Base-by-base conservation (phyloP, 2,888 invertebrate genomes). In the Euphydryas editha region DNA sequence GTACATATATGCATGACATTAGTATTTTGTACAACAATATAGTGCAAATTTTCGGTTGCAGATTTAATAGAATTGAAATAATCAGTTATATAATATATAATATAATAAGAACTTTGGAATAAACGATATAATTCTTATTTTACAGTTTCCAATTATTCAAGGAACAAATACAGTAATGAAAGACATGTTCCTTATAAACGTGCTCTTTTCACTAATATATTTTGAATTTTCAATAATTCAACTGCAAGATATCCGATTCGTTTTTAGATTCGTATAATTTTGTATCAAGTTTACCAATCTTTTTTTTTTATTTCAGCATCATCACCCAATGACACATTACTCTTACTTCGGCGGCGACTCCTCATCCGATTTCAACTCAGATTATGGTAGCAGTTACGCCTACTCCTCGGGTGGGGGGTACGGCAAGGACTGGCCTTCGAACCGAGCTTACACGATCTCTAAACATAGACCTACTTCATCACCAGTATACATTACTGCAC, bases 381-480 rank as follows among this genome's bases (percentile, higher is more conserved):
- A 93, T 67, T 93, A 92, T 71, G 84, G 83, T 0, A 90, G 81
- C 71, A 84, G 74, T 44, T 89, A 90, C 61, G 80, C 87, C 0
- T 90, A 90, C 57, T 87, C 90, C 0, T 85, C 91, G 0, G 85
- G 85, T 0, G 86, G 85, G 0, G 89, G 83, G 0, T 92, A 90
- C 57, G 86, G 84, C 0, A 93, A 93, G 68, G 93, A 93, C 62
- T 93, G 93, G 91, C 87, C 93, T 0, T 84, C 92, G 0, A 93
- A 93, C 70, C 78, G 93, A 54, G 93, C 93, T 0, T 93, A 93
- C 61, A 77, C 81, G 1, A 63, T 87, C 68, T 80, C 85, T 5
- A 92, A 90, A 54, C 85, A 86, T 24, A 79, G 90, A 37, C 85
- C 85, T 0, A 87, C 90, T 0, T 76, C 82, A 0, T 71, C 87